Base-by-base conservation (phyloP, 2,113 vertebrate genomes). In the Diadophis punctatus region DNA sequence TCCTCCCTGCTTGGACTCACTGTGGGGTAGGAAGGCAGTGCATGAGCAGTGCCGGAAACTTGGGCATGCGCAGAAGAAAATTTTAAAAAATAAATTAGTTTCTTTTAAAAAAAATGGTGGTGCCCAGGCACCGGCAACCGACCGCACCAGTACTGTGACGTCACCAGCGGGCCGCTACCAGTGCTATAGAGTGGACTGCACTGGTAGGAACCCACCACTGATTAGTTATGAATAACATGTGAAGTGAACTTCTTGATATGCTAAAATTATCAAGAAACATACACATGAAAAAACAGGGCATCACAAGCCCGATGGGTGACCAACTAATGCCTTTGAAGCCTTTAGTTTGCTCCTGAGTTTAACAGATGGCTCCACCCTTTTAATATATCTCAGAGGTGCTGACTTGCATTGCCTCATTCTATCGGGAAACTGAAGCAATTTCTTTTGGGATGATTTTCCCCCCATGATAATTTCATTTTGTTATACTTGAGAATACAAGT, bases 201-300 rank as follows among this genome's bases (percentile, higher is more conserved):
- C n/a, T n/a, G n/a, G n/a, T n/a, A n/a, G n/a, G n/a, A n/a, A n/a
- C n/a, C n/a, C n/a, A n/a, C n/a, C n/a, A n/a, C n/a, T n/a, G n/a
- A n/a, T n/a, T n/a, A n/a, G 51, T 86, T 85, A 46, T 30, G 23
- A 88, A 58, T 25, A 91, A 58, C 46, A 52, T 52, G 2, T 84
- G 52, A 89, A 30, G 12, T 14, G 3, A 93, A 86, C 48, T 60
- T 91, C 87, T 63, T 12, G 22, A 84, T 34, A 86, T 63, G 27
- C 68, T 60, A 84, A 91, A 93, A 49, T 90, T 92, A 85, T 87
- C 91, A 93, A 90, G 48, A 87, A 86, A 68, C 7, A 86, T 68
- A 86, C 20, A 48, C 86, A 86, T 91, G n/a, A 34, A 91, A 93
- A 91, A 89, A 53, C 68, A 91, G 46, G 52, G 48, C n/a, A 9